phyloP scores from a whole-genome alignment of 1,140 invertebrate species.

The Sarcophaga peregrina region DNA sequence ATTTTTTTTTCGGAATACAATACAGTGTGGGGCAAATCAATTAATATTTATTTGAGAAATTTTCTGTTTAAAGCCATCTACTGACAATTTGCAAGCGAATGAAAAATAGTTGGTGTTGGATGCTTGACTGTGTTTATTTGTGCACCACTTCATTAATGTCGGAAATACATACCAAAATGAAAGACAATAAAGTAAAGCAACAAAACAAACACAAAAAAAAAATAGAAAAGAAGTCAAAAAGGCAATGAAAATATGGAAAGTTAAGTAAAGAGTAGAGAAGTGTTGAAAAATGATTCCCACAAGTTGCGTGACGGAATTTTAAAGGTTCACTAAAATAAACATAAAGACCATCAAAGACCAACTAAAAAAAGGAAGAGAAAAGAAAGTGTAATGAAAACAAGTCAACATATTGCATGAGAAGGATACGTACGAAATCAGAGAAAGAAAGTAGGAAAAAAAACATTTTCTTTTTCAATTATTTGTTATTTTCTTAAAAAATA shows the following conservation, averaged over 20 bases:
- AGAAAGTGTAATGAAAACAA: background rate
- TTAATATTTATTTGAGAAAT: no score
- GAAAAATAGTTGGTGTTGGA: no score
- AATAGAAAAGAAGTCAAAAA: background rate
- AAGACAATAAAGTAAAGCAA: background rate
- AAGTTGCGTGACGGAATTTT: slow-evolving; percentile 19
- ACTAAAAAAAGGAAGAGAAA: background rate
- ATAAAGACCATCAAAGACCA: no score
- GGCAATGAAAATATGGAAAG: background rate
- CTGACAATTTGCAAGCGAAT: no score
- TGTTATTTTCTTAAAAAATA: no score
- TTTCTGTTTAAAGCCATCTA: no score
- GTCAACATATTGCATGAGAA: background rate
- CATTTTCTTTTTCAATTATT: slow-evolving; percentile 27
- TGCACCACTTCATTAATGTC: slow-evolving; percentile 18
- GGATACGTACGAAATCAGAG: background rate
- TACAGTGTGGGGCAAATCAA: no score
- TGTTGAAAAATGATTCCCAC: slow-evolving; percentile 21
- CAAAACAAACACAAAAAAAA: no score
- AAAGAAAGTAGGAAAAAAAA: no score
- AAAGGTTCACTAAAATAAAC: slow-evolving; percentile 1
- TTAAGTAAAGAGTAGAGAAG: background rate
- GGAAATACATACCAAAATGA: background rate
- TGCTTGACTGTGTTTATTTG: background rate
- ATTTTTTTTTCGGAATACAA: no score